Base-by-base conservation (phyloP, 1,140 invertebrate species). In the Drosophila nikananu region DNA sequence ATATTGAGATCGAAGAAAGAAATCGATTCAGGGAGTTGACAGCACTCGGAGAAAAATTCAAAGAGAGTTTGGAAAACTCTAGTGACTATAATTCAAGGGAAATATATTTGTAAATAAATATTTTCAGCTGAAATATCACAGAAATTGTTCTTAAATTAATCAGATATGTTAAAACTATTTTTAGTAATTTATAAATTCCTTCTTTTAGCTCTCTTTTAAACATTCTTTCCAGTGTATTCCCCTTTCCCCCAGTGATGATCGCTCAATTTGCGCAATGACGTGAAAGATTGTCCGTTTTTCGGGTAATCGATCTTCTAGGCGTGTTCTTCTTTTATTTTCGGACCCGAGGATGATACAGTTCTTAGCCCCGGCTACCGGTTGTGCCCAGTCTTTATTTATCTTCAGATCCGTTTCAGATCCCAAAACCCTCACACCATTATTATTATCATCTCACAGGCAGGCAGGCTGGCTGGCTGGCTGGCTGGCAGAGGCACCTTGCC, bases 211-310 rank as follows among this genome's bases (percentile, higher is more conserved):
- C 0, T 2, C 1, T n/a, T 2, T 2, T 0, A 25, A 2, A 2
- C 3, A 39, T 57, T 57, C 15, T 10, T n/a, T n/a, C 3, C 5
- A 39, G 54, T 57, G 63, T 66, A 66, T 51, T 78, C 74, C 65
- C 67, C 54, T 57, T 39, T 73, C 23, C 57, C 80, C 59, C 57
- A 62, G 55, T 80, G 87, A 91, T 91, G 87, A 91, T 91, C 87
- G 83, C 89, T 91, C 87, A 91, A 91, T 91, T 91, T 91, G 87
- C 81, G 87, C 87, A 91, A 91, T 91, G 87, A 91, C 83, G 79
- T 91, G 80, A 80, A 63, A 78, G 77, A 87, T 83, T 83, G 77
- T 64, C 62, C 41, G 39, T 44, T 67, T 60, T 65, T 79, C 58
- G 60, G 71, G 83, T 77, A 87, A 89, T 89, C 84, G 81, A 89